A percentile compares a stretch with the other conserved stretches of the same genome.
phyloP scores from a whole-genome alignment of 2,797 vertebrate species.

The Mormyrus hasselquistii region DNA sequence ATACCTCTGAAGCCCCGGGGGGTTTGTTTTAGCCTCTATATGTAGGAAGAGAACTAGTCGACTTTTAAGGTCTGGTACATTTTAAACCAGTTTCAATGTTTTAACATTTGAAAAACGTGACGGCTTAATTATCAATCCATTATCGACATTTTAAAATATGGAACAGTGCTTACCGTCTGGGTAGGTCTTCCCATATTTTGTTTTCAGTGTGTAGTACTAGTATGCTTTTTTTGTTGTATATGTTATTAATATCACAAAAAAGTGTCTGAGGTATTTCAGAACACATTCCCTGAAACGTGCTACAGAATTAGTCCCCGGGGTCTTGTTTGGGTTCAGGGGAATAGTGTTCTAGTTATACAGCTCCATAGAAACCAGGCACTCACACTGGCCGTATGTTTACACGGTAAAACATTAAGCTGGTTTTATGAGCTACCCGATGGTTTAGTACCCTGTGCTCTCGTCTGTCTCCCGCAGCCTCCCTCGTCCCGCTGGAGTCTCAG shows the following conservation, averaged over 20 bases:
- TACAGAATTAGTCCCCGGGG: background rate
- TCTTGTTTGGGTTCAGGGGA: background rate
- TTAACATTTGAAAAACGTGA: background rate
- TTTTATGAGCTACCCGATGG: background rate
- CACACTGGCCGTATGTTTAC: background rate
- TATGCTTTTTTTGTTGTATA: background rate
- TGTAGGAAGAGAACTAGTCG: background rate
- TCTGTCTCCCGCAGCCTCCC: conserved; percentile 25
- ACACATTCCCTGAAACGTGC: background rate
- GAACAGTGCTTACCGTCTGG: background rate
- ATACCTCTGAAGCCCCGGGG: background rate
- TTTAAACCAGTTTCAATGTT: background rate
- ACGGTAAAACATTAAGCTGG: background rate
- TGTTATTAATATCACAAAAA: background rate
- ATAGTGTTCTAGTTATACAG: background rate
- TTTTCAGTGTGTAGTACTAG: background rate
- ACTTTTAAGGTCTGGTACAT: background rate
- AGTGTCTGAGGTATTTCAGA: background rate
- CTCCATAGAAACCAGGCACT: background rate
- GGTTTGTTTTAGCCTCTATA: background rate
- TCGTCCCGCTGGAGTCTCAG: conserved; percentile 26
- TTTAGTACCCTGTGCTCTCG: background rate
- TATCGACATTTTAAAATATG: background rate
- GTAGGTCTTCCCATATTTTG: background rate
- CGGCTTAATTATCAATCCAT: background rate